Evolutionary conservation across 2,113 vertebrate genomes (phyloP).

Genomic region (Halcyon senegalensis): DNA sequence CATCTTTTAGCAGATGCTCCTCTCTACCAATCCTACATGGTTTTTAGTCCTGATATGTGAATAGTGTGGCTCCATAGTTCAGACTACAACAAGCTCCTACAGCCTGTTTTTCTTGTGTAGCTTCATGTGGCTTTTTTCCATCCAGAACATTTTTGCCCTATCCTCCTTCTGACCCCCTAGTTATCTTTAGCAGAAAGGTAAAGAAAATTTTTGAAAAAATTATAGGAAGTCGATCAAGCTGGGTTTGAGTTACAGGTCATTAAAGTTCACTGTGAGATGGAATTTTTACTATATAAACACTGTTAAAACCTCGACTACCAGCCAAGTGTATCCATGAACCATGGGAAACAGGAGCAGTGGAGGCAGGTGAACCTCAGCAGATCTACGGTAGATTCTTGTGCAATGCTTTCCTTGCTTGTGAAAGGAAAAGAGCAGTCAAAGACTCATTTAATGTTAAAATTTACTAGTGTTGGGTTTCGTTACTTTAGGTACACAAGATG

Average conservation of each 20-base stretch:
- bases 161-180: not conserved
- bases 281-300: slow-evolving; percentile 49
- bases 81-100: not conserved
- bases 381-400: not conserved
- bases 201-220: not conserved
- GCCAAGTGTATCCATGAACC: slow-evolving; percentile 14
- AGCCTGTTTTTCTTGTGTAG: not conserved
- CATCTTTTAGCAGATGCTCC: not conserved
- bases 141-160: not conserved
- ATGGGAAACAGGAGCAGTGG: not conserved
- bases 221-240: slow-evolving; percentile 11
- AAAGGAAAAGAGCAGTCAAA: not conserved
- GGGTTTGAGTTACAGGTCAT: slow-evolving; percentile 43
- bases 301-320: not conserved
- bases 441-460: not conserved
- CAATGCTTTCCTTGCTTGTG: not conserved
- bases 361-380: slow-evolving; percentile 27
- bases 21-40: not conserved
- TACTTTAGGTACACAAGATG: slow-evolving; percentile 47
- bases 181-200: slow-evolving; percentile 18
- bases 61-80: not conserved
- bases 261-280: slow-evolving; percentile 42
- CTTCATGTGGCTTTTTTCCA: not conserved
- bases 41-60: not conserved
- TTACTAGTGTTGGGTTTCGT: not conserved